Evolutionary conservation across 1,140 invertebrate genomes (phyloP).

Genomic region (Venturia canescens): DNA sequence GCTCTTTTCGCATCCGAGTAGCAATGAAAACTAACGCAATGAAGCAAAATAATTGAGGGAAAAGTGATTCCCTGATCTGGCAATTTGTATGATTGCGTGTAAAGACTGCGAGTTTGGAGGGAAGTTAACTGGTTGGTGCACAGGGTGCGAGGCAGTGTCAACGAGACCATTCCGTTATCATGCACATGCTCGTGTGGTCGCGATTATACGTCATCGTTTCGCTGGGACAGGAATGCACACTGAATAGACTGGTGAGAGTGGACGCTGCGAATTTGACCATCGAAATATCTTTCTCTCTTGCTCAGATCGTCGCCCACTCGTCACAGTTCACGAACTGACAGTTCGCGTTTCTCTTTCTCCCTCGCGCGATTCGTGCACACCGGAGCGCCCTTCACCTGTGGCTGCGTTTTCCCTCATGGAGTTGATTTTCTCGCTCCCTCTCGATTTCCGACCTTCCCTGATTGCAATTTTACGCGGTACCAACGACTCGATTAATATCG

Average conservation of each 20-base stretch:
- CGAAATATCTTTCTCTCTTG: neutral
- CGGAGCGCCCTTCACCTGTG: constrained; percentile 6
- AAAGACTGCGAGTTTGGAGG: neutral
- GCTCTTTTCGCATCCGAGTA: too few relatives aligned
- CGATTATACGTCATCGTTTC: constrained; percentile 17
- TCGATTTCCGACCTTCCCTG: constrained; percentile 50
- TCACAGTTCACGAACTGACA: constrained; percentile 26
- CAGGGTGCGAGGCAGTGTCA: constrained; percentile 37
- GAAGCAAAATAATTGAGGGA: too few relatives aligned
- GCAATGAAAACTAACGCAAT: too few relatives aligned
- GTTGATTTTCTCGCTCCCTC: neutral
- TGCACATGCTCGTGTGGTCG: constrained; percentile 11
- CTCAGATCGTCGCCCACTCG: neutral
- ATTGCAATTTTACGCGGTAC: constrained; percentile 60
- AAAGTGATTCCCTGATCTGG: neutral
- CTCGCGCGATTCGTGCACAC: neutral
- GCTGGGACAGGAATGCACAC: neutral
- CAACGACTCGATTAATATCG: constrained; percentile 57
- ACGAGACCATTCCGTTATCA: constrained; percentile 43
- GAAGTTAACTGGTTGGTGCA: constrained; percentile 27
- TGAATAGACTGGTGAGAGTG: neutral
- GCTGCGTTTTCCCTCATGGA: constrained; percentile 3
- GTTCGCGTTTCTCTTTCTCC: neutral
- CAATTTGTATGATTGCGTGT: neutral
- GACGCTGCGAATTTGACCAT: neutral